Evolutionary conservation across 1,140 invertebrate genomes (phyloP).

Genomic region (Drosophila eugracilis): DNA sequence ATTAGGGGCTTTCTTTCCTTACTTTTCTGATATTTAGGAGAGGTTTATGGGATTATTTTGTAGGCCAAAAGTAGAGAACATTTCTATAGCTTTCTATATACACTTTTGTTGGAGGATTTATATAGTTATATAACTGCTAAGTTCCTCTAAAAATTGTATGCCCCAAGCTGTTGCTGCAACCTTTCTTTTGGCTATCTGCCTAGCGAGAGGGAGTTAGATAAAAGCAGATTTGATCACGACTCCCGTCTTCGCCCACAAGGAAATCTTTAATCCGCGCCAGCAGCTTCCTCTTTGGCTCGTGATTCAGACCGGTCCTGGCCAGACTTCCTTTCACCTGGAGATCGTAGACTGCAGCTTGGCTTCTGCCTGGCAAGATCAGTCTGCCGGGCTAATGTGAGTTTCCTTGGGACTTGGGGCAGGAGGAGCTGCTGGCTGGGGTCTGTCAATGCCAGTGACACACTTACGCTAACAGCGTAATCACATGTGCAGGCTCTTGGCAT

Average conservation of each 20-base stretch:
- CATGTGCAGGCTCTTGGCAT: conserved; percentile 17
- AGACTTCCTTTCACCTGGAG: conserved; percentile 32
- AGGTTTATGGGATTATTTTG: too few species aligned
- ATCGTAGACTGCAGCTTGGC: neutral
- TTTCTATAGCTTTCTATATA: too few species aligned
- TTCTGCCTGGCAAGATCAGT: neutral
- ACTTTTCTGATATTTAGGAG: too few species aligned
- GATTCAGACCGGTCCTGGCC: neutral
- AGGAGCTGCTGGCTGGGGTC: neutral
- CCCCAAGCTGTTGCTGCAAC: neutral
- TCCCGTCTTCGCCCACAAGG: conserved; percentile 6
- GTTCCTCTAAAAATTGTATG: neutral
- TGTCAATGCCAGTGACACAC: conserved; percentile 60
- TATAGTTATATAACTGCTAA: too few species aligned
- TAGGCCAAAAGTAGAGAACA: too few species aligned
- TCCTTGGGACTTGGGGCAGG: neutral
- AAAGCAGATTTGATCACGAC: neutral
- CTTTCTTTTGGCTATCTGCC: neutral
- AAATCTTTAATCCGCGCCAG: conserved; percentile 5
- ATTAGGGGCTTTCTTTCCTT: neutral
- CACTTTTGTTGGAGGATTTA: too few species aligned
- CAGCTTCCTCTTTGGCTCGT: neutral
- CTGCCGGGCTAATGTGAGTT: too few species aligned
- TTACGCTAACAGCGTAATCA: conserved; percentile 45
- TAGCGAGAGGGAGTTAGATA: neutral